Percentiles rank a stretch among this genome's conserved stretches.
Conservation (phyloP, 2,888 invertebrate species). For the Campoletis raptor region DNA sequence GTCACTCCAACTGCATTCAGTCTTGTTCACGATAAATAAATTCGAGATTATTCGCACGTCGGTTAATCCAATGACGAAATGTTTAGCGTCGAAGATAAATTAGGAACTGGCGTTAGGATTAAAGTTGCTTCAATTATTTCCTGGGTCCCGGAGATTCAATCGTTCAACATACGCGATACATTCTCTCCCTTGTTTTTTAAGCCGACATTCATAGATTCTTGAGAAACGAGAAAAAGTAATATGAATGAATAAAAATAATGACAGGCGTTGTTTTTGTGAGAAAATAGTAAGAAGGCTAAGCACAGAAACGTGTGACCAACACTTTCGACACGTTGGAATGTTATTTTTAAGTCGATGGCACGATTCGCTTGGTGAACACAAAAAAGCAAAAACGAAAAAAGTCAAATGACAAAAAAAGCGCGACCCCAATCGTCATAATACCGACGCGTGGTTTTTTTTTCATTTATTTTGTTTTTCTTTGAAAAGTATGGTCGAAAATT, state of each 20-base stretch:
- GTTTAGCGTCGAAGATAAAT: conserved; percentile 66
- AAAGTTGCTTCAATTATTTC: conserved; percentile 63
- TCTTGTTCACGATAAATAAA: conserved; percentile 80
- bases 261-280: background rate
- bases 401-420: background rate
- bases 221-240: conserved; percentile 14
- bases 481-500: conserved; percentile 35
- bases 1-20: conserved; percentile 80
- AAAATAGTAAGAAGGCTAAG: background rate
- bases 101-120: conserved; percentile 79
- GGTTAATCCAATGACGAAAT: conserved; percentile 33
- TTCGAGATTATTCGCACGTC: conserved; percentile 70
- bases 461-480: background rate
- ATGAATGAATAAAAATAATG: background rate
- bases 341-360: conserved; percentile 3
- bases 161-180: conserved; percentile 22
- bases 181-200: conserved; percentile 14
- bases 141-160: conserved; percentile 66
- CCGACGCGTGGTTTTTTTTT: background rate
- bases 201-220: conserved; percentile 7
- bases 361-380: background rate
- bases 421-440: conserved; percentile 38
- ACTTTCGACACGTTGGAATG: conserved; percentile 47
- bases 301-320: background rate
- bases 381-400: conserved; percentile 23